Conservation (phyloP, 2,888 invertebrate genomes). For the Chirona hameri region DNA sequence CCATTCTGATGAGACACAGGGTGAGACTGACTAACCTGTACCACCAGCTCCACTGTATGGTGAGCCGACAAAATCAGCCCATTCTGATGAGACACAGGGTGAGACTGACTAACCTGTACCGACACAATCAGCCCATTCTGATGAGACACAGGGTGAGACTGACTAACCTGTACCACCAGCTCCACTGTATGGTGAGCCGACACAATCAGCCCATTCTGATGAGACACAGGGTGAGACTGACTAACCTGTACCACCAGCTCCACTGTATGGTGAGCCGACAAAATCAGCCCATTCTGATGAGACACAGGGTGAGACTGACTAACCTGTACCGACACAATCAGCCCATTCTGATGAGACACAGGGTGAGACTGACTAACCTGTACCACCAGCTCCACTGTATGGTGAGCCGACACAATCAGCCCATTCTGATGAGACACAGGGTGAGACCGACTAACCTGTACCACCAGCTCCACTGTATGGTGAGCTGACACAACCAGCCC, state of each 20-base stretch:
- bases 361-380: too few relatives aligned
- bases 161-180: too few relatives aligned
- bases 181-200: background rate
- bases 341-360: too few relatives aligned
- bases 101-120: background rate
- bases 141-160: too few relatives aligned
- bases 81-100: background rate
- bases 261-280: background rate
- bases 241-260: constrained; percentile 1
- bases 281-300: background rate
- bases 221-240: background rate
- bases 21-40: too few relatives aligned
- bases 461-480: background rate
- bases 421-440: background rate
- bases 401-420: background rate
- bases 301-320: background rate
- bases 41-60: too few relatives aligned
- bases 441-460: background rate
- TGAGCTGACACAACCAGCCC: background rate
- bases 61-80: background rate
- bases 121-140: too few relatives aligned
- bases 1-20: background rate
- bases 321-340: constrained; percentile 1
- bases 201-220: background rate
- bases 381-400: too few relatives aligned